Percentiles rank a stretch among this genome's conserved stretches.
phyloP scores from a whole-genome alignment of 2,888 invertebrate species.

The Onthophagus sagittarius region DNA sequence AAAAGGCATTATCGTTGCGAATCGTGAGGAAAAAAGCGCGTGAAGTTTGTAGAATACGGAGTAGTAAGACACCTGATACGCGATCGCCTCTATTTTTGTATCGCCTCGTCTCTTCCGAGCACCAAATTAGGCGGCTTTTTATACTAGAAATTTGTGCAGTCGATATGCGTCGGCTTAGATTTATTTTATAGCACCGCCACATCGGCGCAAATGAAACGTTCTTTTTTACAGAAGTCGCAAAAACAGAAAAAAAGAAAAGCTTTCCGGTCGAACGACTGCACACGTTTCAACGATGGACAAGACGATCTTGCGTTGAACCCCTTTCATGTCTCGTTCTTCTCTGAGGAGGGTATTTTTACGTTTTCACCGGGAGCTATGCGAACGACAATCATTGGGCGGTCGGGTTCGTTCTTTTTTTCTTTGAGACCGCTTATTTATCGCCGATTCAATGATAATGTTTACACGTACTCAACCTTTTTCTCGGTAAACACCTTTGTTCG shows the following conservation, averaged over 20 bases:
- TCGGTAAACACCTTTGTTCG: background rate
- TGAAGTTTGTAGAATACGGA: constrained; percentile 25
- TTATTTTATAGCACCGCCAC: constrained; percentile 20
- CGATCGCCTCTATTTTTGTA: constrained; percentile 24
- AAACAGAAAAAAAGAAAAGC: constrained; percentile 2
- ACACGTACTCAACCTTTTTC: constrained; percentile 9
- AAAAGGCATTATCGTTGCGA: constrained; percentile 22
- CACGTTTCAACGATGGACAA: constrained; percentile 1
- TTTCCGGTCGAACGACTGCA: background rate
- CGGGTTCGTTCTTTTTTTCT: constrained; percentile 5
- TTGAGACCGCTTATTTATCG: constrained; percentile 9
- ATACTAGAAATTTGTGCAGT: constrained; percentile 22
- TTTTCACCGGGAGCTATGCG: constrained; percentile 8
- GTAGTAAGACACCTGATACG: constrained; percentile 23
- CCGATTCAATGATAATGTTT: constrained; percentile 10
- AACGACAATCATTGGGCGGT: constrained; percentile 3
- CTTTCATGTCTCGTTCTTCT: background rate
- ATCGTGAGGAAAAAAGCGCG: constrained; percentile 19
- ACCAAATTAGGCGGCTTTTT: constrained; percentile 23
- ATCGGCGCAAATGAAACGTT: constrained; percentile 22
- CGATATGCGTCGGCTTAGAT: constrained; percentile 23
- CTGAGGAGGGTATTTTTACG: constrained; percentile 5
- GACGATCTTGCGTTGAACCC: background rate
- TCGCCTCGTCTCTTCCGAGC: constrained; percentile 18
- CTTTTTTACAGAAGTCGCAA: constrained; percentile 9